A percentile compares a stretch with the other conserved stretches of the same genome.
Conservation (phyloP, 1,140 invertebrate genomes). For the Papilio aristodemus region DNA sequence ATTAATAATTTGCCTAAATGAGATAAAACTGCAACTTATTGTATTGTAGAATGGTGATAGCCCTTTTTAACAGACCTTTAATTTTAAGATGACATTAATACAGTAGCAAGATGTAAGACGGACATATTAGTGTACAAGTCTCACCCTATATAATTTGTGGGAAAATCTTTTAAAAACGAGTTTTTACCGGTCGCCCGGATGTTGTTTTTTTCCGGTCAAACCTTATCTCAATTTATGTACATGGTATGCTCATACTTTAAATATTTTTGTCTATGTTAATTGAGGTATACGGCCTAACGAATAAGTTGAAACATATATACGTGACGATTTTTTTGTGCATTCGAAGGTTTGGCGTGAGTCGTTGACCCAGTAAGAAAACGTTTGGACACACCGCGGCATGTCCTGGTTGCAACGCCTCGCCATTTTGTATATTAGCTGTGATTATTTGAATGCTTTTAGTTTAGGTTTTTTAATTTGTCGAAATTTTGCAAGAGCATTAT, state of each 20-base stretch:
- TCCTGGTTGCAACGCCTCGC: conserved; percentile 43
- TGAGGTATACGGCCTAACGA: conserved; percentile 42
- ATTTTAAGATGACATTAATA: background rate
- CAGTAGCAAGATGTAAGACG: background rate
- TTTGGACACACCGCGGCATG: conserved; percentile 61
- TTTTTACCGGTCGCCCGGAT: background rate
- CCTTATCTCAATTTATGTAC: background rate
- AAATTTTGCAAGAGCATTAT: background rate
- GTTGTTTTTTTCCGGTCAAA: conserved; percentile 8
- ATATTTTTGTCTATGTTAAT: conserved; percentile 14
- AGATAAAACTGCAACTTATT: too few relatives aligned
- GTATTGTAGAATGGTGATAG: too few relatives aligned
- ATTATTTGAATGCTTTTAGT: conserved; percentile 42
- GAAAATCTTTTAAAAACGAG: conserved; percentile 13
- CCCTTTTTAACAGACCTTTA: too few relatives aligned
- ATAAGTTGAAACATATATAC: conserved; percentile 42
- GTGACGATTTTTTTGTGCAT: conserved; percentile 42
- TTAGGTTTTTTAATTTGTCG: conserved; percentile 12
- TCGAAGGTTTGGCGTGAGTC: conserved; percentile 52
- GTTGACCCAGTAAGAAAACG: conserved; percentile 57
- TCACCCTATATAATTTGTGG: background rate
- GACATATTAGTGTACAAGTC: background rate
- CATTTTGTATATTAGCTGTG: conserved; percentile 44
- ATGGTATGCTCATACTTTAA: conserved; percentile 20
- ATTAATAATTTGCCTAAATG: background rate